A percentile compares a stretch with the other conserved stretches of the same genome.
Evolutionary conservation across 2,797 vertebrate genomes (phyloP).

Genomic region (Epinephelus awoara): DNA sequence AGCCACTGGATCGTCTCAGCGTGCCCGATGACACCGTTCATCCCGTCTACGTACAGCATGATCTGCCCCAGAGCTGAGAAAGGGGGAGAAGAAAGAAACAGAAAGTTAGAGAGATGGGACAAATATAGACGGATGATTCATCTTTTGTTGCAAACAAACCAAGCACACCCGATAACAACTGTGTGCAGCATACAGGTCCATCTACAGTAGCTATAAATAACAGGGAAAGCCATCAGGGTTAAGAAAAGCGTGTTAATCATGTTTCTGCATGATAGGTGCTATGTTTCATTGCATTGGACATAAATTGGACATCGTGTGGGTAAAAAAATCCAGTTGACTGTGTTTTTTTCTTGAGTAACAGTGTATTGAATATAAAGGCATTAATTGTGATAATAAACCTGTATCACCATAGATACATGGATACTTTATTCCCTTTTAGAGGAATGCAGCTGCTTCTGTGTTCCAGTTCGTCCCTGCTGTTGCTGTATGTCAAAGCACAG

Average conservation of each 20-base stretch:
- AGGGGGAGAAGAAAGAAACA: constrained; percentile 8
- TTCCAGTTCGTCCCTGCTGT: background rate
- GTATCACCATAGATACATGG: background rate
- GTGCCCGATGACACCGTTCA: constrained; percentile 96
- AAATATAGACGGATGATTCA: constrained; percentile 21
- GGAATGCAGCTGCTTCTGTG: background rate
- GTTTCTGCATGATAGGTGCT: too few relatives aligned
- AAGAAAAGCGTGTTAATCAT: too few relatives aligned
- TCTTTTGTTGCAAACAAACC: constrained; percentile 6
- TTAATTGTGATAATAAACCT: background rate
- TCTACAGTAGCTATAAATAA: constrained; percentile 31
- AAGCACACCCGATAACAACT: constrained; percentile 12
- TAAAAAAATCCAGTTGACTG: too few relatives aligned
- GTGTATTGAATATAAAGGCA: background rate
- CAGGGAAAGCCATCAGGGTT: constrained; percentile 13
- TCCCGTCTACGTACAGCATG: constrained; percentile 98
- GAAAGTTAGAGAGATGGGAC: constrained; percentile 73
- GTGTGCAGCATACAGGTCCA: constrained; percentile 8
- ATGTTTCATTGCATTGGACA: too few relatives aligned
- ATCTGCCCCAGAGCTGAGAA: constrained; percentile 94
- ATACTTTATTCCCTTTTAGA: background rate
- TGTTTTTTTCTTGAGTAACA: background rate
- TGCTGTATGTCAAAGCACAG: constrained; percentile 1
- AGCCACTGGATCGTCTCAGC: constrained; percentile 95
- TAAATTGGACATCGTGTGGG: too few relatives aligned